These are phyloP conservation scores for Ooceraea biroi DNA, from an alignment of 1,140 invertebrate species.

Conservation along the genomic window DNA sequence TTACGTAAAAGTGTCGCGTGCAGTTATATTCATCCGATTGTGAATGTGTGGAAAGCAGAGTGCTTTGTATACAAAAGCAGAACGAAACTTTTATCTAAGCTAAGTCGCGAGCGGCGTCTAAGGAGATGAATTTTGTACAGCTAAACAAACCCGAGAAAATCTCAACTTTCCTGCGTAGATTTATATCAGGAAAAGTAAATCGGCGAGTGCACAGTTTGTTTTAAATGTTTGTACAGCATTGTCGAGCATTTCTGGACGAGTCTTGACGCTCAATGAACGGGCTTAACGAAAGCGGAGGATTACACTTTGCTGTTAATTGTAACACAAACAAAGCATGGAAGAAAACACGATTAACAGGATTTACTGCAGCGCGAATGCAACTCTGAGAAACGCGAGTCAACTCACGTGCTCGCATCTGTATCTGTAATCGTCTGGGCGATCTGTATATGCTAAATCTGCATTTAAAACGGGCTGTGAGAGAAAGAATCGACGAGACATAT, in stretches of 20 bases:
- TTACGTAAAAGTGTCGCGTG: slow-evolving; percentile 8
- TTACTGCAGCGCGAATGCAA: slow-evolving; percentile 10
- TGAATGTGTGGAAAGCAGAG: slow-evolving; percentile 47
- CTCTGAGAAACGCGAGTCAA: neutral
- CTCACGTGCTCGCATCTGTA: too few relatives aligned
- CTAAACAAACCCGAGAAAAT: slow-evolving; percentile 35
- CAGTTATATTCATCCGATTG: slow-evolving; percentile 45
- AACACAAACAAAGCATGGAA: slow-evolving; percentile 21
- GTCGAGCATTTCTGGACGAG: slow-evolving; percentile 24
- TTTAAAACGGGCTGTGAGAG: slow-evolving; percentile 83
- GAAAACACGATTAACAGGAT: slow-evolving; percentile 48
- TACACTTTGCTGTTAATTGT: slow-evolving; percentile 45
- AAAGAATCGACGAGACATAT: slow-evolving; percentile 77
- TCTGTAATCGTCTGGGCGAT: slow-evolving; percentile 44
- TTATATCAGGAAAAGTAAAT: slow-evolving; percentile 49
- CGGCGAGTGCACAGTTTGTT: slow-evolving; percentile 75
- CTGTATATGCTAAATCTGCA: slow-evolving; percentile 70
- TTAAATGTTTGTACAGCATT: slow-evolving; percentile 76
- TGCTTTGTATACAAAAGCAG: slow-evolving; percentile 60
- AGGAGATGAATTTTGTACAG: slow-evolving; percentile 63
- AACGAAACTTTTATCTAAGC: slow-evolving; percentile 55
- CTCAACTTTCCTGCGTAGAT: slow-evolving; percentile 60
- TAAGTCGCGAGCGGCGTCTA: slow-evolving; percentile 8
- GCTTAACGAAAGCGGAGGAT: slow-evolving; percentile 19
- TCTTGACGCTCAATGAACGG: slow-evolving; percentile 24